These are phyloP conservation scores for Anser cygnoides DNA, from an alignment of 2,113 vertebrate genomes.

Conservation along the genomic window DNA sequence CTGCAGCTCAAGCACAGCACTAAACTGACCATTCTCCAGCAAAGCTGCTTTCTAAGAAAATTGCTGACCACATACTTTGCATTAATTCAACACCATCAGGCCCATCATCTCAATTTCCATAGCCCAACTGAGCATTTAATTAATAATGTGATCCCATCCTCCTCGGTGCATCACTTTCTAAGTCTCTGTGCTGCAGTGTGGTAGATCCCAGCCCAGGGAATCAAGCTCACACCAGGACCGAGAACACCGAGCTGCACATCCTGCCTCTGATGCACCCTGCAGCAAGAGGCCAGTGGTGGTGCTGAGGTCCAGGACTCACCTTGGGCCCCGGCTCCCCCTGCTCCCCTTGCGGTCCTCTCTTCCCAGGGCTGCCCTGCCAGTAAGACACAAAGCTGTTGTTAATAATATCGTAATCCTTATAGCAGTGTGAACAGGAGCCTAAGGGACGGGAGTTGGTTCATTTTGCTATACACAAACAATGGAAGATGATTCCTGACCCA, in stretches of 20 bases:
- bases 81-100: not conserved
- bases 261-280: not conserved
- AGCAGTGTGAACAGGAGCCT: not conserved
- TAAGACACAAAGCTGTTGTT: not conserved
- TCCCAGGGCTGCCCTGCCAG: constrained; percentile 87
- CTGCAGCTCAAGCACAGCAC: not conserved
- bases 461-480: not conserved
- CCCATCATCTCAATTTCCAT: not conserved
- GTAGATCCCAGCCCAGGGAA: not conserved
- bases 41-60: not conserved
- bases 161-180: fast-evolving
- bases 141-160: not conserved
- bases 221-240: not conserved
- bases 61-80: not conserved
- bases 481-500: not conserved
- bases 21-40: not conserved
- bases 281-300: not conserved
- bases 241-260: not conserved
- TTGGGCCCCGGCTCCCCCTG: constrained; percentile 87
- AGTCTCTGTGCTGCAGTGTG: not conserved
- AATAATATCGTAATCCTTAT: not conserved
- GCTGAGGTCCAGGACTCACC: constrained; percentile 73
- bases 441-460: not conserved
- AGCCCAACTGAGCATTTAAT: not conserved
- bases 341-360: constrained; percentile 85